Base-by-base conservation (phyloP, 2,888 invertebrate species). In the Trisateles emortualis region DNA sequence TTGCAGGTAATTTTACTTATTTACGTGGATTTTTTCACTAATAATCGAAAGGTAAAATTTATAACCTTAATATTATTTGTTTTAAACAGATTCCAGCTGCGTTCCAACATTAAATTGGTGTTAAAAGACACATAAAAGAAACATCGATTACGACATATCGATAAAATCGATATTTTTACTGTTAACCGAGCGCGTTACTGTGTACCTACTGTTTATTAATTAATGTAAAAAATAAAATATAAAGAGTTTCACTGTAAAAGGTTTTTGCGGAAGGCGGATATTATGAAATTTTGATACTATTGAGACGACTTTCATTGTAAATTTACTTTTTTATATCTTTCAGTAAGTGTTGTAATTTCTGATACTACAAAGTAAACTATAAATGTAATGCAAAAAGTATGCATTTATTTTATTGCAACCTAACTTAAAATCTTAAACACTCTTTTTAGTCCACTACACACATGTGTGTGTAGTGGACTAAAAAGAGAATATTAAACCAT, bases 141-240 rank as follows among this genome's bases (percentile, higher is more conserved):
- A 59, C 58, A 52, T 69, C 72, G 67, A 76, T 79, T 75, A 76
- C 64, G 49, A 68, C 49, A 65, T 68, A 60, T 68, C 1, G 32
- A 32, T 79, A 74, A 77, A 74, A 74, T 74, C 58, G 67, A 67
- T 70, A 77, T 81, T 81, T 83, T 83, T 71, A 76, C 70, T 68
- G 68, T 64, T 65, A 60, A 66, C 58, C 55, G 48, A 59, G 48
- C 51, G 52, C 42, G 48, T 51, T 58, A 57, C 51, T 42, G 43
- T 45, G 47, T 55, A 54, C 24, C 1, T 64, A 65, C 52, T 64
- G 73, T 77, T 77, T 43, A 43, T 44, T 52, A 46, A 49, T n/a
- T n/a, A n/a, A n/a, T n/a, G n/a, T n/a, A n/a, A n/a, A n/a, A n/a
- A n/a, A n/a, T n/a, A n/a, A n/a, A n/a, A n/a, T n/a, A n/a, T n/a